Evolutionary conservation across 2,113 vertebrate genomes (phyloP).

Genomic region (Microtus oregoni): DNA sequence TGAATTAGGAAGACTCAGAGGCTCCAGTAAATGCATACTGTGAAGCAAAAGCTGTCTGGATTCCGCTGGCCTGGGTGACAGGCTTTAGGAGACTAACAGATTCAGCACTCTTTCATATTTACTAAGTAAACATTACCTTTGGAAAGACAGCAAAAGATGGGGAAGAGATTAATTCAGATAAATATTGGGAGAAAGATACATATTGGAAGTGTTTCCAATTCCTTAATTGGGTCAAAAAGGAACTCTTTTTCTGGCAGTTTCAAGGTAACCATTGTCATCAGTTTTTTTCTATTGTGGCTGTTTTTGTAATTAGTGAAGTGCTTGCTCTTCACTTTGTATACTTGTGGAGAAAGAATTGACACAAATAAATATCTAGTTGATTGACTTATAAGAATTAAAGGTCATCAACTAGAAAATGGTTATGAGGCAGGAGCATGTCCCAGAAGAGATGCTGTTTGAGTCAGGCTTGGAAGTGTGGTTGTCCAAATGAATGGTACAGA

Average conservation of each 20-base stretch:
- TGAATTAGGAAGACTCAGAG: not conserved
- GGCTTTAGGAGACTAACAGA: not conserved
- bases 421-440: not conserved
- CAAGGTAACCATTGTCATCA: constrained; percentile 7
- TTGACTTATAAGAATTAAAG: constrained; percentile 46
- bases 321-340: constrained; percentile 52
- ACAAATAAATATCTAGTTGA: not conserved
- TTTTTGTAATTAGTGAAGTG: not conserved
- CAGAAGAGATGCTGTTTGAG: not conserved
- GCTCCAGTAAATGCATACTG: not conserved
- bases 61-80: not conserved
- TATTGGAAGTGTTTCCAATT: not conserved
- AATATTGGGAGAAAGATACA: not conserved
- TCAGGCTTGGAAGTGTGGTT: not conserved
- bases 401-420: constrained; percentile 46
- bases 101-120: constrained; percentile 49
- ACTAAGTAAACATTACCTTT: constrained; percentile 24
- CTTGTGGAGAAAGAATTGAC: constrained; percentile 3
- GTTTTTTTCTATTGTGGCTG: constrained; percentile 33
- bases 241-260: constrained; percentile 14
- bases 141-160: not conserved
- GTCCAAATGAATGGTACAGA: constrained; percentile 1
- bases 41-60: constrained; percentile 27
- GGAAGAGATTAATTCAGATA: not conserved
- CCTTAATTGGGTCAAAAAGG: not conserved